phyloP scores from a whole-genome alignment of 2,888 invertebrate genomes.

The Ecliptopera silaceata region DNA sequence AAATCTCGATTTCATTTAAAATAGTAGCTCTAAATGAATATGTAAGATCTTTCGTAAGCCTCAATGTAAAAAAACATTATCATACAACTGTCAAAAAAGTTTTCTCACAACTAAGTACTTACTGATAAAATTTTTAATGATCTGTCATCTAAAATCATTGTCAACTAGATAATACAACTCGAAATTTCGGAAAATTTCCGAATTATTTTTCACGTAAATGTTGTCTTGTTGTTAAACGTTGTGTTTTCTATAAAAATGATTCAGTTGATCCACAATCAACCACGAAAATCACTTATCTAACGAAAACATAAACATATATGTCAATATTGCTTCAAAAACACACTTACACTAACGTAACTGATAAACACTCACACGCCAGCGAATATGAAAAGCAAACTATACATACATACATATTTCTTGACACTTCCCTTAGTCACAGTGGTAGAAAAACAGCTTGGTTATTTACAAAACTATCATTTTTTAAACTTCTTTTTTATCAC shows the following conservation, averaged over 20 bases:
- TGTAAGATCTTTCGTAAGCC: no score
- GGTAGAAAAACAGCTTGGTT: not conserved
- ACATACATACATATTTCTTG: slow-evolving; percentile 20
- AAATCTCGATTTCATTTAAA: not conserved
- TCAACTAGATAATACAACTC: no score
- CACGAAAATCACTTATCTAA: not conserved
- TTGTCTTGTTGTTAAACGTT: no score
- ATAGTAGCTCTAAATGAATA: not conserved
- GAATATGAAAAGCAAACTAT: slow-evolving; percentile 44
- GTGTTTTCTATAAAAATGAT: no score
- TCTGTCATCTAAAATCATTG: no score
- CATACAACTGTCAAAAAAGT: no score
- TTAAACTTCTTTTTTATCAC: no score
- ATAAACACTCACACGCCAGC: slow-evolving; percentile 36
- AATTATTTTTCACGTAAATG: no score
- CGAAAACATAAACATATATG: slow-evolving; percentile 16
- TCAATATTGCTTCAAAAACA: slow-evolving; percentile 40
- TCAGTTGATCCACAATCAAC: not conserved
- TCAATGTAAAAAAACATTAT: no score
- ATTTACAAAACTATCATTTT: not conserved
- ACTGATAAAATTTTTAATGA: no score
- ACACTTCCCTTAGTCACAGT: slow-evolving; percentile 26
- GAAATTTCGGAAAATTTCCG: no score
- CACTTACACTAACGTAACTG: slow-evolving; percentile 28
- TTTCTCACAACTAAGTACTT: no score